Evolutionary conservation across 1,140 invertebrate species (phyloP), one percentile per base, ranked within the genome.

Genomic region (Brachionus rubens): DNA sequence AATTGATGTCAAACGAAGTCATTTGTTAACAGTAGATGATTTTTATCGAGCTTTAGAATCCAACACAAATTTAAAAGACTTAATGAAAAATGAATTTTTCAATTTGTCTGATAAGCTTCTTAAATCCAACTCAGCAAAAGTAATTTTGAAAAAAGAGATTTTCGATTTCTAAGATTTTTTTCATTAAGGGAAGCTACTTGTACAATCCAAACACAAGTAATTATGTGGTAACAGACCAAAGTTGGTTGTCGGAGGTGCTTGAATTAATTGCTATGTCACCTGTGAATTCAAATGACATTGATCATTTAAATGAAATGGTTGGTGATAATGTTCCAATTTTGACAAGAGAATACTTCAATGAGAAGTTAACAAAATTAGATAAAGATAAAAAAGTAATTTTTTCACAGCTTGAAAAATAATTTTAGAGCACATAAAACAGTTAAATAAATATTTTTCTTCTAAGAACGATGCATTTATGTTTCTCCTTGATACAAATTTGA

Each of bases 101-200:
- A 24, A 19, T 7, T 10, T 65, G 10, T 19, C 59, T 14, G 59
- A 65, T 10, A 65, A 65, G 30, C 12, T 65, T 5, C 10, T 65
- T 1, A 65, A 65, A 24, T 65, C 59, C 12, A 43, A 65, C 21
- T 65, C 59, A 26, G n/a, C 33, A 43, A 65, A n/a, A n/a, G n/a
- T n/a, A n/a, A n/a, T n/a, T n/a, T n/a, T n/a, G n/a, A n/a, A n/a
- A n/a, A n/a, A n/a, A n/a, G n/a, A n/a, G n/a, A n/a, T n/a, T n/a
- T n/a, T n/a, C n/a, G n/a, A n/a, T n/a, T n/a, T n/a, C n/a, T n/a
- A n/a, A n/a, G n/a, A n/a, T n/a, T n/a, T n/a, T n/a, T n/a, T n/a
- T n/a, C n/a, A n/a, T n/a, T n/a, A n/a, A 65, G 21, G 59, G 59
- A 24, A 65, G 43, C 43, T 65, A 65, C 43, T 26, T 65, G 10